Evolutionary conservation across 2,888 invertebrate genomes (phyloP), one percentile per base, ranked within the genome.

Genomic region (Linnaemya tessellans): DNA sequence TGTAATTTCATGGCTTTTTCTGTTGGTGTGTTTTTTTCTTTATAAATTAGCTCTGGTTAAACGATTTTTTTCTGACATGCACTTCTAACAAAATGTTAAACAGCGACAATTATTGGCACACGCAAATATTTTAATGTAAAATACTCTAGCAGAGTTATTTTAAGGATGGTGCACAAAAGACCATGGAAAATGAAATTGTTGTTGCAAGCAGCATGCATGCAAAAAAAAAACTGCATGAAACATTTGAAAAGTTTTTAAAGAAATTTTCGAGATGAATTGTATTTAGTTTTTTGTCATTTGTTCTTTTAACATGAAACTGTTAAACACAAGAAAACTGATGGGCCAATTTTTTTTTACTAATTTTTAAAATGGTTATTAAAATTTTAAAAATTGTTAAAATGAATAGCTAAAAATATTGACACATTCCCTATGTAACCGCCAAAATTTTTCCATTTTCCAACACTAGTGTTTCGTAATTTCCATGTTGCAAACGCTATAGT

Each of bases 81-180:
- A 46, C 22, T 49, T 25, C 20, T 35, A 56, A 67, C 70, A 65
- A 49, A 58, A 58, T 38, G 43, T 67, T 58, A n/a, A 58, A 49
- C 18, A 15, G 70, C 64, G 75, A 46, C 77, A 77, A 70, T 62
- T 79, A 80, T 73, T 58, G 65, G 41, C 73, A 49, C 80, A 80
- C 65, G 73, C 73, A 73, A 80, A 64, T 80, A 71, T 64, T 35
- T 71, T 38, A 60, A 25, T 25, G 20, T 9, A 51, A 15, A 30
- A 30, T n/a, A n/a, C 41, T 51, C 41, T 22, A 70, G 25, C 11
- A 9, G 3, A 25, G 18, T n/a, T n/a, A 49, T 35, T 11, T n/a
- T 22, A 58, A 13, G 11, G 15, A 10, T 15, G 22, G 8, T n/a
- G 9, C n/a, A 3, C 18, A 56, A 13, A 35, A 38, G 30, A 38